Conservation (phyloP, 2,113 vertebrate genomes). For the Electrona antarctica region DNA sequence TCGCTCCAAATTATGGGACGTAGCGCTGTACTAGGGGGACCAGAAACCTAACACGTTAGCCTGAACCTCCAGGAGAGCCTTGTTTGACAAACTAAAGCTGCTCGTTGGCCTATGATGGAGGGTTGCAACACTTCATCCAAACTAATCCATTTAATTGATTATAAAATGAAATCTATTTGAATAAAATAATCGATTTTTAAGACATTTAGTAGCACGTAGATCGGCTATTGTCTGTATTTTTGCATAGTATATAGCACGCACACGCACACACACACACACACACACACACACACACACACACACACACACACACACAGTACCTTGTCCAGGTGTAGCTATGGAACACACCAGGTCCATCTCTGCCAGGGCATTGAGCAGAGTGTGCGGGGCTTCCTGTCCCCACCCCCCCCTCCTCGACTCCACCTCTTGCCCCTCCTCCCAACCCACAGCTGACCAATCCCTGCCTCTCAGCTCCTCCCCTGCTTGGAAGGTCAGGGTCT, state of each 20-base stretch:
- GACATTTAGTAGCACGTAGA: background rate
- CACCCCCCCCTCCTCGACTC: constrained; percentile 66
- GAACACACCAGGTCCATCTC: constrained; percentile 61
- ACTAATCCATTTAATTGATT: no score
- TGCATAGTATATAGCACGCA: constrained; percentile 2
- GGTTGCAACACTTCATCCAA: no score
- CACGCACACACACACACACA: background rate
- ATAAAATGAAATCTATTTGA: background rate
- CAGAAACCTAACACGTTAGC: no score
- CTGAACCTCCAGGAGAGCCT: no score
- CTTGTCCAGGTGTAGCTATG: constrained; percentile 35
- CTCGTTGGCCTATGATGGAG: no score
- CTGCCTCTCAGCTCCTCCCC: constrained; percentile 69
- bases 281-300: constrained; percentile 1
- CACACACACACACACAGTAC: constrained; percentile 29
- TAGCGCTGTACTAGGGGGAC: no score
- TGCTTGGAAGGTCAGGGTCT: constrained; percentile 77
- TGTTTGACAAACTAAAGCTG: no score
- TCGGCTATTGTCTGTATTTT: background rate
- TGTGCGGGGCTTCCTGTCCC: constrained; percentile 74
- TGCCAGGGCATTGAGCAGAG: constrained; percentile 78
- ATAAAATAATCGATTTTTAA: background rate
- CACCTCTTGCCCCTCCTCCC: background rate
- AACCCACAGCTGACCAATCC: constrained; percentile 35
- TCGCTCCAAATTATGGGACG: no score